These are phyloP conservation scores for Ellobium chinense DNA, from an alignment of 2,888 invertebrate species.

Conservation along the genomic window DNA sequence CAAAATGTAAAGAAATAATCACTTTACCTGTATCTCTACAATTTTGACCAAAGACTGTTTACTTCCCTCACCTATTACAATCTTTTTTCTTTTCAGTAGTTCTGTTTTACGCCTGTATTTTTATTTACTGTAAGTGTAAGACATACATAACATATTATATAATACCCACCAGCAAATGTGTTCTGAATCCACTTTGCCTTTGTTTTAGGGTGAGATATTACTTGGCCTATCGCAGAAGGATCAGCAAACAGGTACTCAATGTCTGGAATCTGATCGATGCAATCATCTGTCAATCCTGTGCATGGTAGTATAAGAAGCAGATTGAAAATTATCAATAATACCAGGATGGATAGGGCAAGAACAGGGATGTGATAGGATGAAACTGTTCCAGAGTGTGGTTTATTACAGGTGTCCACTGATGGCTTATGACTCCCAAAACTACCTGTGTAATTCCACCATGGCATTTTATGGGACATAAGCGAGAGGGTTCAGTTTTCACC, in stretches of 20 bases:
- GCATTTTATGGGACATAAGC: too few species aligned
- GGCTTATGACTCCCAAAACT: too few species aligned
- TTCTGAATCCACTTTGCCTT: slow-evolving; percentile 17
- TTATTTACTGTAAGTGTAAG: too few species aligned
- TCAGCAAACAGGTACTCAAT: slow-evolving; percentile 33
- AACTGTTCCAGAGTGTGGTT: too few species aligned
- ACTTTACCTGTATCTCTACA: too few species aligned
- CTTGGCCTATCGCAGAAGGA: slow-evolving; percentile 25
- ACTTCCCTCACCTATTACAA: too few species aligned
- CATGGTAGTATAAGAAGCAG: neutral
- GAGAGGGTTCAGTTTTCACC: too few species aligned
- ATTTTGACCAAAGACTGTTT: too few species aligned
- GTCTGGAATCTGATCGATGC: neutral
- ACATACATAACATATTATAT: neutral
- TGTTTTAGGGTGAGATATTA: neutral
- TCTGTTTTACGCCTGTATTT: too few species aligned
- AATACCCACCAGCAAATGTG: slow-evolving; percentile 28
- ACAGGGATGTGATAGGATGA: neutral
- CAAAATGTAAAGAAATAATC: too few species aligned
- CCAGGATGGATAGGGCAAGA: neutral
- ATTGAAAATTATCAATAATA: neutral
- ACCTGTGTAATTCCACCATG: neutral
- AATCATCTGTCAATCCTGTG: slow-evolving; percentile 8
- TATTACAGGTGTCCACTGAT: too few species aligned
- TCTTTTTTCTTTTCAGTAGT: too few species aligned